phyloP scores from a whole-genome alignment of 2,797 vertebrate genomes.

The Lithobates pipiens region DNA sequence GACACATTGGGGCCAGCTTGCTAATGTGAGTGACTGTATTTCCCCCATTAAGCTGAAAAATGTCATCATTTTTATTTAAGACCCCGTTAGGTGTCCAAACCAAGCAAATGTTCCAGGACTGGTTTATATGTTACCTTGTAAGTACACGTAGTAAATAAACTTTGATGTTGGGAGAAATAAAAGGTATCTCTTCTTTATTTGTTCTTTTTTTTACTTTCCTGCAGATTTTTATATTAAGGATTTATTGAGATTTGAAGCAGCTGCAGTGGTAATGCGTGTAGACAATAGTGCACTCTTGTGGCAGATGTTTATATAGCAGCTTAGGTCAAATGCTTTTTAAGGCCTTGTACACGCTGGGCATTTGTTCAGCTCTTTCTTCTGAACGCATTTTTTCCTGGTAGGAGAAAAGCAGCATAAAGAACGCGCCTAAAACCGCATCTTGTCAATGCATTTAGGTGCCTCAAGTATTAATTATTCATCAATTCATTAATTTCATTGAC shows the following conservation, averaged over 20 bases:
- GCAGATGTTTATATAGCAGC: background rate
- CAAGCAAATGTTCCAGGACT: background rate
- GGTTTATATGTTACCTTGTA: background rate
- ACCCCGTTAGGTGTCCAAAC: background rate
- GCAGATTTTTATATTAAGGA: background rate
- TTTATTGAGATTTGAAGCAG: too few species aligned
- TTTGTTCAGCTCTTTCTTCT: too few species aligned
- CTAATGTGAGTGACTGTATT: conserved; percentile 2
- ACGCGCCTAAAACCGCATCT: too few species aligned
- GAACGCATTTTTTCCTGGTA: too few species aligned
- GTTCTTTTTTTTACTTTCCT: background rate
- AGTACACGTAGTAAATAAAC: background rate
- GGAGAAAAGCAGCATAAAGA: too few species aligned
- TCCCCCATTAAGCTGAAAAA: conserved; percentile 4
- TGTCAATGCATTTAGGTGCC: too few species aligned
- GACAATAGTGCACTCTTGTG: conserved; percentile 22
- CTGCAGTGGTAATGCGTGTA: too few species aligned
- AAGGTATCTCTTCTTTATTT: background rate
- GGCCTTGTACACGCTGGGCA: too few species aligned
- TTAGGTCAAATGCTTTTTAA: background rate
- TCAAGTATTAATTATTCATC: too few species aligned
- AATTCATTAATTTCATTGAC: too few species aligned
- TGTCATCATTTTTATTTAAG: conserved; percentile 16
- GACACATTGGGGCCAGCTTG: conserved; percentile 32
- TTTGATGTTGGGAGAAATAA: background rate